phyloP scores from a whole-genome alignment of 2,113 vertebrate species.

The Eulacestoma nigropectus region DNA sequence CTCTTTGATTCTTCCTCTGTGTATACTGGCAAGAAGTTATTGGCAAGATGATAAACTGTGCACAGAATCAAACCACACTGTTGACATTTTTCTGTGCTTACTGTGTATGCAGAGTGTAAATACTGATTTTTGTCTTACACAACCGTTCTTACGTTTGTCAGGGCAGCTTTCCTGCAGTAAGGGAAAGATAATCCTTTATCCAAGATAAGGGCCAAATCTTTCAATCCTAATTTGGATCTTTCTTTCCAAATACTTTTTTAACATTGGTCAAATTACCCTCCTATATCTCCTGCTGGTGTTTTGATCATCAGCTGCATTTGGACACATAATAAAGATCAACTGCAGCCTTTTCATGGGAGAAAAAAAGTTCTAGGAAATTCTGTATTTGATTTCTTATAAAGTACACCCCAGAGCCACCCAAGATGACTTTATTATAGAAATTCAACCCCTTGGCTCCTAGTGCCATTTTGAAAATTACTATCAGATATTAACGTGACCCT shows the following conservation, averaged over 20 bases:
- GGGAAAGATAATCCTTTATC: neutral
- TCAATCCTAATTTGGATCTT: neutral
- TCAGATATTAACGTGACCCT: neutral
- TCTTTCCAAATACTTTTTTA: neutral
- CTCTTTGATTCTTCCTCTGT: neutral
- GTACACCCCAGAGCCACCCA: neutral
- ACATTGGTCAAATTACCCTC: neutral
- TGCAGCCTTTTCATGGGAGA: neutral
- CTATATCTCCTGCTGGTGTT: neutral
- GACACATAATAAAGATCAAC: neutral
- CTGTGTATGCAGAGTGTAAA: neutral
- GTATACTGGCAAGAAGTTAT: neutral
- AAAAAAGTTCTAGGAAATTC: neutral
- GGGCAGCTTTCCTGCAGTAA: neutral
- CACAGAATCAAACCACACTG: neutral
- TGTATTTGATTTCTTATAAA: neutral
- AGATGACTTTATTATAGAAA: neutral
- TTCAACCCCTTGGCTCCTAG: neutral
- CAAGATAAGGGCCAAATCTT: neutral
- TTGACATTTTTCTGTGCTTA: slow-evolving; percentile 15
- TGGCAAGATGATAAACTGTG: neutral
- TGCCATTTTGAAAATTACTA: neutral
- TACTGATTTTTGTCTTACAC: neutral
- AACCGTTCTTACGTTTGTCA: neutral
- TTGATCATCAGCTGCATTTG: neutral